Evolutionary conservation across 2,113 vertebrate genomes (phyloP).

Genomic region (Paracanthobrama guichenoti): DNA sequence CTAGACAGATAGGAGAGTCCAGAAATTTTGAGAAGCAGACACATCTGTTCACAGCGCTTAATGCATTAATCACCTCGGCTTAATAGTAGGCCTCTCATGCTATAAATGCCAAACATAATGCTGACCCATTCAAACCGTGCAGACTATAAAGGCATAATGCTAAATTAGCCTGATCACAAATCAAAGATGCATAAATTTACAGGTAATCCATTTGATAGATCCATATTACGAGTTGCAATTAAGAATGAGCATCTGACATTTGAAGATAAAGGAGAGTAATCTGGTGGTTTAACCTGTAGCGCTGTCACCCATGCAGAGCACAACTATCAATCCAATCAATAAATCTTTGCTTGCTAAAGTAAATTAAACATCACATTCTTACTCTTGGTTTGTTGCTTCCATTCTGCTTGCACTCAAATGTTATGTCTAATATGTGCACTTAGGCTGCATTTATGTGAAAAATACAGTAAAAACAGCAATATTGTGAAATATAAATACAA

Average conservation of each 20-base stretch:
- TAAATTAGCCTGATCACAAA: slow-evolving; percentile 58
- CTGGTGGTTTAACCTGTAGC: not conserved
- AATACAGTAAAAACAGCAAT: not conserved
- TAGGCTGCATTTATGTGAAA: not conserved
- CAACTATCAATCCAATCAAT: not conserved
- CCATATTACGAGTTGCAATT: not conserved
- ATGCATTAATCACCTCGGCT: not conserved
- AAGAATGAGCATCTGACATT: not conserved
- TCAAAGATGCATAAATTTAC: slow-evolving; percentile 69
- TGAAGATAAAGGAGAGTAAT: slow-evolving; percentile 1
- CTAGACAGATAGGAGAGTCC: not conserved
- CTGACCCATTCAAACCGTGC: slow-evolving; percentile 66
- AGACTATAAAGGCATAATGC: slow-evolving; percentile 62
- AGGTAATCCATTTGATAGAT: slow-evolving; percentile 25
- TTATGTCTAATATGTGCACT: too few relatives aligned
- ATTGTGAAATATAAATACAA: not conserved
- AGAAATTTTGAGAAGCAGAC: not conserved
- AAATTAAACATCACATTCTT: not conserved
- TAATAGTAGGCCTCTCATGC: not conserved
- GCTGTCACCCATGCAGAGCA: not conserved
- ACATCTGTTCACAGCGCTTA: not conserved
- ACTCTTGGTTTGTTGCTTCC: not conserved
- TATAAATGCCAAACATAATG: slow-evolving; percentile 60
- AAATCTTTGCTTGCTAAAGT: not conserved
- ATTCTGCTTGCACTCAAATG: not conserved